These are phyloP conservation scores for Hirtodrosophila trivittata DNA, from an alignment of 2,888 invertebrate species.

Conservation along the genomic window DNA sequence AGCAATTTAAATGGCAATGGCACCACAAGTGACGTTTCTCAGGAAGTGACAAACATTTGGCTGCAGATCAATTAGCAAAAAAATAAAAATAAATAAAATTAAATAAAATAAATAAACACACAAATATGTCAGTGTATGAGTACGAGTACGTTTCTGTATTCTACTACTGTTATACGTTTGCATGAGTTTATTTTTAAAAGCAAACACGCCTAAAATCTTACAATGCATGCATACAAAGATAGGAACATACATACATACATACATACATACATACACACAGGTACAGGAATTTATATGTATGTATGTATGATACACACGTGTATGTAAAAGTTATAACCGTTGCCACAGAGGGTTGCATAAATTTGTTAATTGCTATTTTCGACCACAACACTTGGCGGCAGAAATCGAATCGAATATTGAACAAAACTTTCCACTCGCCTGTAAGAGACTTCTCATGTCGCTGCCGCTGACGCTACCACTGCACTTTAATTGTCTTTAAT, in stretches of 20 bases:
- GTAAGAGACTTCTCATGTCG: slow-evolving; percentile 44
- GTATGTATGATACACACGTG: too few species aligned
- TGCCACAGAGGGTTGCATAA: slow-evolving; percentile 63
- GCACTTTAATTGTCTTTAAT: slow-evolving; percentile 74
- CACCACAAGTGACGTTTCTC: slow-evolving; percentile 33
- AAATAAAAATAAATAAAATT: slow-evolving; percentile 8
- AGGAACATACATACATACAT: slow-evolving; percentile 7
- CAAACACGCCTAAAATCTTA: too few species aligned
- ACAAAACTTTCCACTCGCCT: slow-evolving; percentile 74
- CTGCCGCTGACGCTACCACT: slow-evolving; percentile 27
- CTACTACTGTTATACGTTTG: slow-evolving; percentile 19
- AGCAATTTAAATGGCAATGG: slow-evolving; percentile 30
- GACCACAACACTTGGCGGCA: slow-evolving; percentile 53
- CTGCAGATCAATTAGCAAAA: slow-evolving; percentile 43
- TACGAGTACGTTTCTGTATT: too few species aligned
- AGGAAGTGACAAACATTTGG: slow-evolving; percentile 51
- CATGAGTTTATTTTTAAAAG: too few species aligned
- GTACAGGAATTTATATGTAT: background rate
- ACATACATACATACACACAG: background rate
- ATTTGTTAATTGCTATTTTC: slow-evolving; percentile 77
- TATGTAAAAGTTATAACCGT: slow-evolving; percentile 12
- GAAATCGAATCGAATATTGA: slow-evolving; percentile 56
- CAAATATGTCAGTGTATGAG: too few species aligned
- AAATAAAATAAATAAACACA: background rate
- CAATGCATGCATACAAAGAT: slow-evolving; percentile 17